A percentile compares a stretch with the other conserved stretches of the same genome.
phyloP scores from a whole-genome alignment of 2,797 vertebrate genomes.

The Labeo calbasu region DNA sequence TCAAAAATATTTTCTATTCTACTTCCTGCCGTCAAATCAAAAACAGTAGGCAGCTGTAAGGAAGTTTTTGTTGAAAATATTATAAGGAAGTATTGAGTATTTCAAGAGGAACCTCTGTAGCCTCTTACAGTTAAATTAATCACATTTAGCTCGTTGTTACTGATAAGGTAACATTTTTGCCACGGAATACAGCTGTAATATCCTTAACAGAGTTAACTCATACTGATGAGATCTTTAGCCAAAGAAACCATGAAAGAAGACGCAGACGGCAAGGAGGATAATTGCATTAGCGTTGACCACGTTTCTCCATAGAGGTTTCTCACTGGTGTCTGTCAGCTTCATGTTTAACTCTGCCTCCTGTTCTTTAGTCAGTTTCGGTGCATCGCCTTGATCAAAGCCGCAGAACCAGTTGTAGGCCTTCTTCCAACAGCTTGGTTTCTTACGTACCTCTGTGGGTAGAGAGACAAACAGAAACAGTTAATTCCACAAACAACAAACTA shows the following conservation, averaged over 20 bases:
- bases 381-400: conserved; percentile 82
- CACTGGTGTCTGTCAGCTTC: conserved; percentile 86
- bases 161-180: conserved; percentile 8
- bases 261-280: conserved; percentile 84
- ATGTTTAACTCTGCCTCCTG: conserved; percentile 82
- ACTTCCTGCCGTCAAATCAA: background rate
- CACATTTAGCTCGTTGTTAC: background rate
- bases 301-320: conserved; percentile 87
- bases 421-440: conserved; percentile 73
- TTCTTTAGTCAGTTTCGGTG: conserved; percentile 82
- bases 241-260: conserved; percentile 94
- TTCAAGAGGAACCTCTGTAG: background rate
- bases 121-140: background rate
- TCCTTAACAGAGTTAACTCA: background rate
- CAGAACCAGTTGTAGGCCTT: conserved; percentile 86
- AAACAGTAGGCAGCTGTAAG: background rate
- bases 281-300: conserved; percentile 86
- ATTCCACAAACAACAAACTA: background rate
- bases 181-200: background rate
- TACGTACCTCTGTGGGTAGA: conserved; percentile 58
- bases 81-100: background rate
- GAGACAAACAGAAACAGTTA: background rate
- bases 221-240: conserved; percentile 72
- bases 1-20: background rate
- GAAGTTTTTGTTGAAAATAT: background rate